Percentiles rank a stretch among this genome's conserved stretches.
Evolutionary conservation across 2,797 vertebrate genomes (phyloP).

Genomic region (Macrochelys suwanniensis): DNA sequence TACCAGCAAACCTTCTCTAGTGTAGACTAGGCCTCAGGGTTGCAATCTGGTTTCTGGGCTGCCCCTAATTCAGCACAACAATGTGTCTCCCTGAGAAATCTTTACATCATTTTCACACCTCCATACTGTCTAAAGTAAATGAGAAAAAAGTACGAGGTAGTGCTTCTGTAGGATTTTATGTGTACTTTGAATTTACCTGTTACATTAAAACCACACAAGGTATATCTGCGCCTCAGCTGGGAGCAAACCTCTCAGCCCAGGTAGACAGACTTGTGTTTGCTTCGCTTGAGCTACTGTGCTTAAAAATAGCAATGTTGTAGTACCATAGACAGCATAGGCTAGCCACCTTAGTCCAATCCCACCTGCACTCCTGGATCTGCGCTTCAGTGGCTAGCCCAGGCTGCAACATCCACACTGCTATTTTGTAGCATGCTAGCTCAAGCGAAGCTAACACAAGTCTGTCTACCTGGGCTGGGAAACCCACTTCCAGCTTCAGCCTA

Average conservation of each 20-base stretch:
- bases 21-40: not conserved
- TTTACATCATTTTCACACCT: not conserved
- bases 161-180: not conserved
- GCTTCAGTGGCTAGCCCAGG: not conserved
- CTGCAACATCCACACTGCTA: not conserved
- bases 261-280: not conserved
- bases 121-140: not conserved
- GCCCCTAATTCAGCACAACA: not conserved
- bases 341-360: not conserved
- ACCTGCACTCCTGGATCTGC: not conserved
- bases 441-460: not conserved
- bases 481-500: not conserved
- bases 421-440: not conserved
- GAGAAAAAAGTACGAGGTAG: not conserved
- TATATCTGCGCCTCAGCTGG: not conserved
- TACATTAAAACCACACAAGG: not conserved
- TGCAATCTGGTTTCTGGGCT: not conserved
- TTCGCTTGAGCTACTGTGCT: not conserved
- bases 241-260: not conserved
- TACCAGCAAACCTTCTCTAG: not conserved
- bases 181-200: not conserved
- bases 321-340: not conserved
- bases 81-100: not conserved
- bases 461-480: not conserved
- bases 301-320: not conserved